A percentile compares a stretch with the other conserved stretches of the same genome.
phyloP scores from a whole-genome alignment of 2,797 vertebrate species.

The Phataginus tricuspis region DNA sequence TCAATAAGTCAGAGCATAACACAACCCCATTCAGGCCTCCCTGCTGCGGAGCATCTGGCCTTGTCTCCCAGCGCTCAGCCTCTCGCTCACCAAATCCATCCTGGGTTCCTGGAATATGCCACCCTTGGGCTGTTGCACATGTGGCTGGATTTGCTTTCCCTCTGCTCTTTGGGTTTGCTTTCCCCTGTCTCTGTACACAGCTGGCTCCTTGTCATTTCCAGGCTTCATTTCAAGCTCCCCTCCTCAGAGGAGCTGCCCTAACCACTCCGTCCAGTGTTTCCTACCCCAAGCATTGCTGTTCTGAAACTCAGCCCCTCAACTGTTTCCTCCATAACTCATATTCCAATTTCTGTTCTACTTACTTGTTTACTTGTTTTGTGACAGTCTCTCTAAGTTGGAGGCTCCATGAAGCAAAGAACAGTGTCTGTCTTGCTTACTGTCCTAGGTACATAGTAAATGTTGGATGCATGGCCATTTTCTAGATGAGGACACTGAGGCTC shows the following conservation, averaged over 20 bases:
- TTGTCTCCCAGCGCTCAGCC: not conserved
- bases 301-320: not conserved
- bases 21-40: not conserved
- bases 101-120: not conserved
- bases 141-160: too few species aligned
- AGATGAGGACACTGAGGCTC: not conserved
- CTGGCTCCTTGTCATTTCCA: not conserved
- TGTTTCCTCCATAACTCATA: not conserved
- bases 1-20: not conserved
- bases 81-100: not conserved
- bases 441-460: not conserved
- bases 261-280: too few species aligned
- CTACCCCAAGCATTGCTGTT: not conserved
- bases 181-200: not conserved
- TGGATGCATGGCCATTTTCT: not conserved
- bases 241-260: not conserved
- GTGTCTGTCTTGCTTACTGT: not conserved
- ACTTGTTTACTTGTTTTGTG: not conserved
- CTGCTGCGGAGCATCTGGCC: not conserved
- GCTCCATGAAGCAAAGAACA: not conserved
- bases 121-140: not conserved
- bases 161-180: not conserved
- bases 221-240: not conserved
- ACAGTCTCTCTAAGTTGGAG: not conserved
- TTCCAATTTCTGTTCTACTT: not conserved